phyloP scores from a whole-genome alignment of 2,888 invertebrate genomes.

The Microplitis deprimator region DNA sequence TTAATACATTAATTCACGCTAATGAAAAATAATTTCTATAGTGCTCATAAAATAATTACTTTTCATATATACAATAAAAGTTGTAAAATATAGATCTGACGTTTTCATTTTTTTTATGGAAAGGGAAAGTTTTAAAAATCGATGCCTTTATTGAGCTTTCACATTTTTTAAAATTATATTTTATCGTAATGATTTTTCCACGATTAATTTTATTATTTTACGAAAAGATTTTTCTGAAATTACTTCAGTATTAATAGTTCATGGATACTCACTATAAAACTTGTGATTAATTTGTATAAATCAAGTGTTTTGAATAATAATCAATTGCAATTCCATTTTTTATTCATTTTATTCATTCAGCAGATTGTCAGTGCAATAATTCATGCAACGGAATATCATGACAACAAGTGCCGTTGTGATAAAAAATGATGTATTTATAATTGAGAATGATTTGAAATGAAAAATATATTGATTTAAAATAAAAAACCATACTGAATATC shows the following conservation, averaged over 20 bases:
- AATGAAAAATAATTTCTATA: too few species aligned
- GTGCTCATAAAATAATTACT: too few species aligned
- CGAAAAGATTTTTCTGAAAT: background rate
- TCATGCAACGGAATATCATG: constrained; percentile 1
- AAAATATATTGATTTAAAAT: background rate
- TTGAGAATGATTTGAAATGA: background rate
- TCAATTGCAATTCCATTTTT: background rate
- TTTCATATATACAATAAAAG: too few species aligned
- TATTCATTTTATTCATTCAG: background rate
- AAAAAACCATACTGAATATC: background rate
- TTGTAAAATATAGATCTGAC: too few species aligned
- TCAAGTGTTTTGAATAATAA: background rate
- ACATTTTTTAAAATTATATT: too few species aligned
- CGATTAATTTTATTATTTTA: too few species aligned
- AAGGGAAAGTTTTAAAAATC: too few species aligned
- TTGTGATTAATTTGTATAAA: background rate
- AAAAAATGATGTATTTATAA: background rate
- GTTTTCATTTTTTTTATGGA: too few species aligned
- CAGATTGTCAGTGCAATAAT: background rate
- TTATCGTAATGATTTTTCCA: too few species aligned
- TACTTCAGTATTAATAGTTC: background rate
- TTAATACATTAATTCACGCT: too few species aligned
- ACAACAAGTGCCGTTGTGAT: background rate
- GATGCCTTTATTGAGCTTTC: too few species aligned
- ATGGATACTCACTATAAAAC: background rate